These are phyloP conservation scores for Sebastes trivittatus DNA, from an alignment of 2,797 vertebrate genomes.

Conservation along the genomic window DNA sequence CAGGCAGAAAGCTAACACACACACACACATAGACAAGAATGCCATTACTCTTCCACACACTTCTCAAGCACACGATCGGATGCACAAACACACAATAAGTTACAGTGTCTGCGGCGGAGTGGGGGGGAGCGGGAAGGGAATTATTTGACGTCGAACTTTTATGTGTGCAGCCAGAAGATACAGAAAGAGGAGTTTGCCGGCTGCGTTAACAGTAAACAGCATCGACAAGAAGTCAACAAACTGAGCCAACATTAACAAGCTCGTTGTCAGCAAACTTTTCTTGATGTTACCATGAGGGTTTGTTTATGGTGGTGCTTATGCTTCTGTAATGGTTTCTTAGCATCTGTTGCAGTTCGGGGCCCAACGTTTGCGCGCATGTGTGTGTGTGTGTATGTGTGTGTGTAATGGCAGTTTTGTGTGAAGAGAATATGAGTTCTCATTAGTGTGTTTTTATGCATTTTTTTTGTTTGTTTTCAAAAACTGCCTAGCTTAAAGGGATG, in stretches of 20 bases:
- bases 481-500: not conserved
- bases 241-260: conserved; percentile 49
- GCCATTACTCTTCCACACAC: conserved; percentile 30
- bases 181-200: not conserved
- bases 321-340: conserved; percentile 61
- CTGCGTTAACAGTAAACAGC: conserved; percentile 23
- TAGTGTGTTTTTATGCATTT: not conserved
- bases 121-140: not conserved
- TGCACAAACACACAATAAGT: conserved; percentile 25
- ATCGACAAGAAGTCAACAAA: conserved; percentile 45
- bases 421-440: not conserved
- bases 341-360: conserved; percentile 53
- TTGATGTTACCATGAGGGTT: conserved; percentile 63
- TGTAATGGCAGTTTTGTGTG: not conserved
- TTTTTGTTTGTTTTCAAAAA: not conserved
- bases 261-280: conserved; percentile 66
- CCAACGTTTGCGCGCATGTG: not conserved
- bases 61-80: conserved; percentile 6
- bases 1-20: not conserved
- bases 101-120: conserved; percentile 10
- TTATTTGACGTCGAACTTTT: conserved; percentile 37
- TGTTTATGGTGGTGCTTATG: conserved; percentile 55
- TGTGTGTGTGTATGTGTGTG: not conserved
- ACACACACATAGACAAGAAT: conserved; percentile 11
- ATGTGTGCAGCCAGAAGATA: conserved; percentile 2